Evolutionary conservation across 2,888 invertebrate genomes (phyloP).

Genomic region (Cabera pusaria): DNA sequence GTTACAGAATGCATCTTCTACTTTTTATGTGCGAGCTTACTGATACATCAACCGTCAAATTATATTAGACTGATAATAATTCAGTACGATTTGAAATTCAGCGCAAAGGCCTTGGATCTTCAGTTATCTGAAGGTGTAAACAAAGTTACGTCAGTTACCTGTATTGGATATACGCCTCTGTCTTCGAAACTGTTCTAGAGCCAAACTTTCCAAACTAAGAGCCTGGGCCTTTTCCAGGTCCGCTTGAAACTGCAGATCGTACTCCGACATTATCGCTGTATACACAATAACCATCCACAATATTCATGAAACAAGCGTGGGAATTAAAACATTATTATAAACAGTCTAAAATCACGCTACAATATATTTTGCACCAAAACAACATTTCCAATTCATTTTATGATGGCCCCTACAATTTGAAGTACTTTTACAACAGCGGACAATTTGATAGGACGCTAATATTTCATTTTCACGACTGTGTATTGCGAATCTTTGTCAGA

Average conservation of each 20-base stretch:
- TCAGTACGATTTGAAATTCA: conserved; percentile 4
- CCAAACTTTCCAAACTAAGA: conserved; percentile 92
- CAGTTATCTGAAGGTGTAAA: conserved; percentile 44
- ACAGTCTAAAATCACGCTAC: conserved; percentile 47
- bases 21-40: too few relatives aligned
- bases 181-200: conserved; percentile 90
- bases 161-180: conserved; percentile 83
- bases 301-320: conserved; percentile 57
- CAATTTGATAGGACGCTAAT: conserved; percentile 43
- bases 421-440: conserved; percentile 54
- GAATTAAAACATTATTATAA: conserved; percentile 55
- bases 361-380: conserved; percentile 47
- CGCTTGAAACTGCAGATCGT: conserved; percentile 92
- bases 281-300: conserved; percentile 56
- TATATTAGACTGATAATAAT: too few relatives aligned
- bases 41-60: too few relatives aligned
- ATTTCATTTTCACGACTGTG: conserved; percentile 56
- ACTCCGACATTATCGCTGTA: conserved; percentile 82
- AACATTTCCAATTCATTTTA: conserved; percentile 32
- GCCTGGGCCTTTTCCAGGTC: conserved; percentile 95
- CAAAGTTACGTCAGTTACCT: conserved; percentile 74
- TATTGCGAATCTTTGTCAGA: conserved; percentile 37
- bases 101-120: conserved; percentile 13
- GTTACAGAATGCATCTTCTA: too few relatives aligned
- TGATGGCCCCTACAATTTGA: too few relatives aligned